Percentiles rank a stretch among this genome's conserved stretches.
phyloP scores from a whole-genome alignment of 2,113 vertebrate species.

The Camelus bactrianus region DNA sequence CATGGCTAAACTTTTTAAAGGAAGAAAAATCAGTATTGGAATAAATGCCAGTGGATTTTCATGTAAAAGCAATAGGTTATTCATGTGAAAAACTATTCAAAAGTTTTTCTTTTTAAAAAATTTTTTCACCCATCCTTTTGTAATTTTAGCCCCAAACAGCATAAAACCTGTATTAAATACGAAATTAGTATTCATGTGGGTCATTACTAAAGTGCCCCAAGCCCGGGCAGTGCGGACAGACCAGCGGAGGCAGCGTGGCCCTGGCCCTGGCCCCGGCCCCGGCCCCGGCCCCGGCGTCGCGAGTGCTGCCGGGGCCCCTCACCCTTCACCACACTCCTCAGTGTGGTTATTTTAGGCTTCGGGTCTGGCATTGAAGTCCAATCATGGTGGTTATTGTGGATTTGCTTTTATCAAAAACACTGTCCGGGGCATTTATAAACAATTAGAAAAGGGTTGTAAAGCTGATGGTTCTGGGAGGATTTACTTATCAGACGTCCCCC shows the following conservation, averaged over 20 bases:
- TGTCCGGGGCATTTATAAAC: neutral
- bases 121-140: neutral
- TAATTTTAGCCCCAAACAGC: neutral
- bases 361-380: neutral
- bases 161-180: neutral
- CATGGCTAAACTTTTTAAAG: neutral
- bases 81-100: neutral
- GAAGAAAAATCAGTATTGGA: neutral
- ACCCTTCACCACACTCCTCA: rapidly evolving
- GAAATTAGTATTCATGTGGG: neutral
- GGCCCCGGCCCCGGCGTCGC: neutral
- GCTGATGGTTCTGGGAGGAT: neutral
- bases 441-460: neutral
- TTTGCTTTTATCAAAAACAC: neutral
- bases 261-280: rapidly evolving
- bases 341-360: neutral
- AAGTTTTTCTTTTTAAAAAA: neutral
- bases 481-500: neutral
- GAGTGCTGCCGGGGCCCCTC: neutral
- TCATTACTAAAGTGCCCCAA: neutral
- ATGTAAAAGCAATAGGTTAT: neutral
- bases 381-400: neutral
- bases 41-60: neutral
- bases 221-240: neutral
- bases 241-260: neutral